Base-by-base conservation (phyloP, 1,140 invertebrate genomes). In the Atta cephalotes region DNA sequence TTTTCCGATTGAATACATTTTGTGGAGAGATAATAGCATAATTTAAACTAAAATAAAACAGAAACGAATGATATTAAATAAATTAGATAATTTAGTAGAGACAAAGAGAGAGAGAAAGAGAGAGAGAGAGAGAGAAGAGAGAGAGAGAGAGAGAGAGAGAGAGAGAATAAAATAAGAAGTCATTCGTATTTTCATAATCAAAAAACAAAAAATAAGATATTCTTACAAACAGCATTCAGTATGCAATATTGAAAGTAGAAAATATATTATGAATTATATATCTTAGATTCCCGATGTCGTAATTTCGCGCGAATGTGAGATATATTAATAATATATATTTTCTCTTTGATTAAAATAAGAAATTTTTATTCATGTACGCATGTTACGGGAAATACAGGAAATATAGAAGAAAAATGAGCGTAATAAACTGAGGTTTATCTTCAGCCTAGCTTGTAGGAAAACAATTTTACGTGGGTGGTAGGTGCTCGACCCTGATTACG, bases 21-120 rank as follows among this genome's bases (percentile, higher is more conserved):
- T 89, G 62, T 77, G 88, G 82, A 89, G 82, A 88, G 91, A 92
- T 93, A 92, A 92, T 91, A 91, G 91, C 90, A 90, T 89, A 91
- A 93, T 93, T 92, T 91, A 85, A 90, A 90, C 60, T 56, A 79
- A 80, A 68, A 21, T 1, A 49, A 7, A 49, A 68, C 1, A 77
- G 49, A 77, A 51, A 12, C 14, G 4, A 21, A 51, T 25, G 14
- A 51, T 72, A 74, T 60, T 74, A 28, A 25, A 35, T 51, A 16
- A 28, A 31, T 63, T 63, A 63, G 28, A 63, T 63, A 4, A 63
- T 63, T 31, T 63, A 63, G 10, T 9, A 45, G 39, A 45, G 39
- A 39, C 7, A 9, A 14, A 31, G 31, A 31, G 31, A 39, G 9
- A 39, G 18, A 21, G 65, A 39, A 31, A 25, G 25, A 25, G 25